Evolutionary conservation across 2,797 vertebrate genomes (phyloP), one percentile per base, ranked within the genome.

Genomic region (Apogon talboti): DNA sequence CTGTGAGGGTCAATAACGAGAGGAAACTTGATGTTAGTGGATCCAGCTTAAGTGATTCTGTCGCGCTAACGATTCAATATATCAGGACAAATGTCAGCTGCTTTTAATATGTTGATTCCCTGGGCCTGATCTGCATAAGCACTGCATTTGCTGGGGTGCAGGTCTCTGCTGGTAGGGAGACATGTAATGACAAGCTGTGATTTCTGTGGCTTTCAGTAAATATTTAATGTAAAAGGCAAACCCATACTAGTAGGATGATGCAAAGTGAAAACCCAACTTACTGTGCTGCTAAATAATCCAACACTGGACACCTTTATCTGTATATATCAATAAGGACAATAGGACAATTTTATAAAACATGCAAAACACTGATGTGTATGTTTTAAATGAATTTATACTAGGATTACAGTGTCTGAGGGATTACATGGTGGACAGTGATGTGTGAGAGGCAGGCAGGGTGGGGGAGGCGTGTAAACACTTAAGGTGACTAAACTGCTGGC

Each of bases 1-100:
- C 94, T 87, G 91, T 64, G 89, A 88, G 94, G 96, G 96, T 98
- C 96, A 97, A 97, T 97, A 96, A 95, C 85, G 88, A 93, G 94
- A 95, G 93, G 95, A 95, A 96, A 96, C 95, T 93, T 95, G 95
- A 95, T 95, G 95, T 95, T 95, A 96, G 95, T 95, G 94, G 93
- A 95, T 96, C 93, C 91, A 90, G 92, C 94, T 94, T 95, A 96
- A 97, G 96, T 95, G 95, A 97, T 96, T 96, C 95, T 96, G 95
- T 95, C 95, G 93, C 84, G 77, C 92, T 96, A 95, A 95, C 65
- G 91, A 97, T 96, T 96, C 95, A 94, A 95, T 96, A 95, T 94
- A 95, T 96, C 95, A 95, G 94, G 93, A 96, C 95, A 94, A 95
- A 95, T 94, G 96, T 95, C 96, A 96, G 94, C 87, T 87, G 83